Conservation (phyloP, 2,888 invertebrate genomes). For the Scaptomyza caliginosa region DNA sequence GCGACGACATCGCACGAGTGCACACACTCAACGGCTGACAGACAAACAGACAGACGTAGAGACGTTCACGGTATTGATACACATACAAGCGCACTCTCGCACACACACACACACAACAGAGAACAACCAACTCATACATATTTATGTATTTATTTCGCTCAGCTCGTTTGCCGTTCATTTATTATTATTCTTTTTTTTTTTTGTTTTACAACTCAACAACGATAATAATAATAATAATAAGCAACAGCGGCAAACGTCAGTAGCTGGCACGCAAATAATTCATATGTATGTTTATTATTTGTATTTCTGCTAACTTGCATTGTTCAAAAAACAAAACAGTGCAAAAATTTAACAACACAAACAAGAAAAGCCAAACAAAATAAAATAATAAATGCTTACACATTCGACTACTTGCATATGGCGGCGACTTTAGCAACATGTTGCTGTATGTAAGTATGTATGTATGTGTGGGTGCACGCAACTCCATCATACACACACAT, state of each 20-base stretch:
- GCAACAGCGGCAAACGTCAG: constrained; percentile 30
- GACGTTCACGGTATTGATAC: constrained; percentile 54
- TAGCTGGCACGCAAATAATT: constrained; percentile 54
- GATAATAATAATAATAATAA: constrained; percentile 51
- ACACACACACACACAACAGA: constrained; percentile 7
- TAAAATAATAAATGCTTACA: constrained; percentile 30
- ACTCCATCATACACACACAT: constrained; percentile 20
- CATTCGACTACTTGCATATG: constrained; percentile 46
- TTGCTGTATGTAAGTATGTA: constrained; percentile 26
- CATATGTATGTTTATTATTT: constrained; percentile 43
- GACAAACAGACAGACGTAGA: constrained; percentile 36
- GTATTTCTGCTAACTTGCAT: constrained; percentile 48
- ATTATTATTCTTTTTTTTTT: constrained; percentile 38
- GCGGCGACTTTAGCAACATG: constrained; percentile 48
- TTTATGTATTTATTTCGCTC: constrained; percentile 52
- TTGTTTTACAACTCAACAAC: constrained; percentile 54
- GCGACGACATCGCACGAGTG: constrained; percentile 60
- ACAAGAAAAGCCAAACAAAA: background rate
- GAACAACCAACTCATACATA: constrained; percentile 37
- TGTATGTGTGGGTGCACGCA: constrained; percentile 27
- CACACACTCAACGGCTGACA: constrained; percentile 39
- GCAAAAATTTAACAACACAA: constrained; percentile 1
- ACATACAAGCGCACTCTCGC: too few relatives aligned
- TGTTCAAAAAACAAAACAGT: constrained; percentile 36
- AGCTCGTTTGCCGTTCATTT: constrained; percentile 51